Percentiles rank a stretch among this genome's conserved stretches.
phyloP scores from a whole-genome alignment of 2,888 invertebrate genomes.

The Tetragonula carbonaria region DNA sequence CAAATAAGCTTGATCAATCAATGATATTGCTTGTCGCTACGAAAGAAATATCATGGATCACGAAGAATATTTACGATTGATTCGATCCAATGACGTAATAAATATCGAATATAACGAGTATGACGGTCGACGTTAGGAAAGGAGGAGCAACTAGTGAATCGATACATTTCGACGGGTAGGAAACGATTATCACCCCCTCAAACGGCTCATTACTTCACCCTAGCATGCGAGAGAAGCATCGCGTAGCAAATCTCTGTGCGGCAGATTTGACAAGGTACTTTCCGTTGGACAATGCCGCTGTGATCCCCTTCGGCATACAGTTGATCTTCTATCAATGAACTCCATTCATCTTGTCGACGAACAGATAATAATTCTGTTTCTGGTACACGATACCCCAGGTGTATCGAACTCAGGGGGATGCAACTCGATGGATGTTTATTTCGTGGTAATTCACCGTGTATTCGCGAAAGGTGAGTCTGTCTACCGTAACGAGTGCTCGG shows the following conservation, averaged over 20 bases:
- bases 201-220: slow-evolving; percentile 60
- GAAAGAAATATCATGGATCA: too few species aligned
- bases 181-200: slow-evolving; percentile 69
- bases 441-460: slow-evolving; percentile 12
- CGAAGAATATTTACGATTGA: too few species aligned
- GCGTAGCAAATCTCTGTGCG: slow-evolving; percentile 80
- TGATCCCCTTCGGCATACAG: slow-evolving; percentile 66
- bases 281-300: slow-evolving; percentile 54
- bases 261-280: slow-evolving; percentile 80
- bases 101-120: slow-evolving; percentile 18
- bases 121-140: neutral
- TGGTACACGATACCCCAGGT: slow-evolving; percentile 59
- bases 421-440: slow-evolving; percentile 25
- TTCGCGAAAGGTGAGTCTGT: neutral
- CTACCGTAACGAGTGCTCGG: neutral
- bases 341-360: slow-evolving; percentile 76
- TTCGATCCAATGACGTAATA: neutral
- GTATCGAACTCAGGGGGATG: slow-evolving; percentile 25
- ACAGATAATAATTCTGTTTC: slow-evolving; percentile 71
- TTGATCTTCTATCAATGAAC: slow-evolving; percentile 79
- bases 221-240: slow-evolving; percentile 63
- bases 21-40: too few species aligned
- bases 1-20: too few species aligned
- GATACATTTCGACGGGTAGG: slow-evolving; percentile 31
- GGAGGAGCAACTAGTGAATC: slow-evolving; percentile 60